Evolutionary conservation across 2,113 vertebrate species (phyloP).

Genomic region (Lonchura striata): DNA sequence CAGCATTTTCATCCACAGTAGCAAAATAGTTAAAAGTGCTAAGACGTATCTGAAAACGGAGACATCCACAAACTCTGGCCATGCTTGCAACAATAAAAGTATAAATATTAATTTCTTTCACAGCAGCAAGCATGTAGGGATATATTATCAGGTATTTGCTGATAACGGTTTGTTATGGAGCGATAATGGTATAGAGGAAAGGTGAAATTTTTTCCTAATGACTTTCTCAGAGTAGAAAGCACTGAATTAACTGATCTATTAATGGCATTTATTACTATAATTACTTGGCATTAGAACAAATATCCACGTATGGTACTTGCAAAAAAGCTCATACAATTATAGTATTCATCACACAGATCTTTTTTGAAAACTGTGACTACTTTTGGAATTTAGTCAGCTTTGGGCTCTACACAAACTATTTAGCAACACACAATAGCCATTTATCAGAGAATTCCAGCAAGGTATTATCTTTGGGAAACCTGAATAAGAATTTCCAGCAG

Average conservation of each 20-base stretch:
- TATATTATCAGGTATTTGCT: slow-evolving; percentile 30
- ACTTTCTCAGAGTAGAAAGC: background rate
- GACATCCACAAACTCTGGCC: background rate
- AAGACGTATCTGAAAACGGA: background rate
- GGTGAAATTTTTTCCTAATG: background rate
- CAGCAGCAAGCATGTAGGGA: background rate
- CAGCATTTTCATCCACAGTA: background rate
- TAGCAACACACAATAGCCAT: background rate
- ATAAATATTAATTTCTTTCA: background rate
- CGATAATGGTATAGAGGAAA: background rate
- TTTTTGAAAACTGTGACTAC: background rate
- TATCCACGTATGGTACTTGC: background rate
- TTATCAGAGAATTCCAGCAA: background rate
- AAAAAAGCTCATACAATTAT: background rate
- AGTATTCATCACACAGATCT: background rate
- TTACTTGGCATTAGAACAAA: background rate
- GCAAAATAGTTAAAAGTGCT: background rate
- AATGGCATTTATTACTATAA: background rate
- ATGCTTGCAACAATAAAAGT: background rate
- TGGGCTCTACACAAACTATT: background rate
- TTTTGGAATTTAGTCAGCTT: background rate
- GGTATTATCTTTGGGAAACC: background rate
- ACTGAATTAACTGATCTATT: background rate
- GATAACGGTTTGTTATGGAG: background rate
- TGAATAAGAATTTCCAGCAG: background rate